phyloP scores from a whole-genome alignment of 2,888 invertebrate species.

The Cataglyphis cursor region DNA sequence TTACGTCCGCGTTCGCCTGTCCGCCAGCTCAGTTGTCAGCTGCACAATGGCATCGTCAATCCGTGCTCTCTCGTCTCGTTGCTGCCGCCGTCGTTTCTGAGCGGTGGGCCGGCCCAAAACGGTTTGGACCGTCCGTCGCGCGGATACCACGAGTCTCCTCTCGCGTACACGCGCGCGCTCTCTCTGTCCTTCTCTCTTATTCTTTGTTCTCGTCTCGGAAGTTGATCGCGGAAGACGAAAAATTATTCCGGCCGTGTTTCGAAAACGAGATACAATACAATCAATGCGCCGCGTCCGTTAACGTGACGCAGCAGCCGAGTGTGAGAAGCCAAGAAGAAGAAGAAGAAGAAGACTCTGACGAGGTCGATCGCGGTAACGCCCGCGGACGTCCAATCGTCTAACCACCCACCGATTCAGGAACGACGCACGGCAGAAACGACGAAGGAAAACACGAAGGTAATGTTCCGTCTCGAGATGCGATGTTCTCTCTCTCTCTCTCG shows the following conservation, averaged over 20 bases:
- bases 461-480: background rate
- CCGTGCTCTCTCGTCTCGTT: conserved; percentile 69
- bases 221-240: conserved; percentile 38
- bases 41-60: conserved; percentile 85
- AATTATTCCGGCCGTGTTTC: conserved; percentile 3
- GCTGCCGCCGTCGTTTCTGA: conserved; percentile 85
- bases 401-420: conserved; percentile 81
- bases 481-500: background rate
- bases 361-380: conserved; percentile 46
- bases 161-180: conserved; percentile 65
- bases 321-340: conserved; percentile 31
- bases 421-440: conserved; percentile 78
- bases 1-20: conserved; percentile 24
- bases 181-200: conserved; percentile 35
- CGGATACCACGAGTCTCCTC: conserved; percentile 73
- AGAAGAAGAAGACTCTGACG: conserved; percentile 65
- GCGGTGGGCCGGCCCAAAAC: conserved; percentile 84
- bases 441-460: conserved; percentile 68
- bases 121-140: conserved; percentile 84
- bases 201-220: conserved; percentile 48
- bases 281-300: conserved; percentile 36
- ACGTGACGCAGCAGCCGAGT: conserved; percentile 24
- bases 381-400: conserved; percentile 49
- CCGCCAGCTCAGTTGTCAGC: conserved; percentile 80
- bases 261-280: conserved; percentile 43